Conservation (phyloP, 2,888 invertebrate species). For the Drosophila borborema region DNA sequence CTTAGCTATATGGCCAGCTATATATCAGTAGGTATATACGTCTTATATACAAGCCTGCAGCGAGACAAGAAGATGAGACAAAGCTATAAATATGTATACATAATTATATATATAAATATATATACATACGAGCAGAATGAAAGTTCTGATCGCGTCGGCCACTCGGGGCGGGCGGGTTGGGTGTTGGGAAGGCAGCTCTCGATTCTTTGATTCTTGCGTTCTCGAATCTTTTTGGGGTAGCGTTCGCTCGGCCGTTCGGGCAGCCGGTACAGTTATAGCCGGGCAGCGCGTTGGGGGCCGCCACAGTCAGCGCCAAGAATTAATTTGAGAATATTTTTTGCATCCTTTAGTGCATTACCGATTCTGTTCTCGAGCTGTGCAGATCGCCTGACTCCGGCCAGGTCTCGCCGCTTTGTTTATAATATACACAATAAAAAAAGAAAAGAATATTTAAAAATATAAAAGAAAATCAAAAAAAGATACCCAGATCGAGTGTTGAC, state of each 20-base stretch:
- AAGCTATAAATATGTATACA: constrained; percentile 73
- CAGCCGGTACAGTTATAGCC: constrained; percentile 61
- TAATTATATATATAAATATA: constrained; percentile 24
- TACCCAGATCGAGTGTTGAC: constrained; percentile 18
- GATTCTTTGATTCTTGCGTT: constrained; percentile 29
- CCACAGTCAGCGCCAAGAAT: constrained; percentile 51
- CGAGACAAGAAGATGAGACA: constrained; percentile 71
- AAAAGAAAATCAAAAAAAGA: constrained; percentile 9
- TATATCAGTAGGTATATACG: constrained; percentile 42
- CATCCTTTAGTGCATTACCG: constrained; percentile 86
- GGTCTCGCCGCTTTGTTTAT: constrained; percentile 59
- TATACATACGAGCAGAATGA: constrained; percentile 48
- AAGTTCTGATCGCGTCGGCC: constrained; percentile 54
- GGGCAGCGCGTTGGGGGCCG: constrained; percentile 49
- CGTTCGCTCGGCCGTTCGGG: constrained; percentile 25
- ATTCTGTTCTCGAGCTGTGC: constrained; percentile 85
- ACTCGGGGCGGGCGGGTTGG: constrained; percentile 10
- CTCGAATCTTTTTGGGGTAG: constrained; percentile 46
- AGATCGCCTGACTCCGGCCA: constrained; percentile 77
- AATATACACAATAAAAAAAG: constrained; percentile 26
- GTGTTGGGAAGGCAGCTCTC: constrained; percentile 27
- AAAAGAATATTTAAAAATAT: constrained; percentile 5
- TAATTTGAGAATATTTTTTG: constrained; percentile 84
- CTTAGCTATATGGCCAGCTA: constrained; percentile 53
- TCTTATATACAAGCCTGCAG: constrained; percentile 29